Conservation (phyloP, 2,888 invertebrate species). For the Trichacis sp. region DNA sequence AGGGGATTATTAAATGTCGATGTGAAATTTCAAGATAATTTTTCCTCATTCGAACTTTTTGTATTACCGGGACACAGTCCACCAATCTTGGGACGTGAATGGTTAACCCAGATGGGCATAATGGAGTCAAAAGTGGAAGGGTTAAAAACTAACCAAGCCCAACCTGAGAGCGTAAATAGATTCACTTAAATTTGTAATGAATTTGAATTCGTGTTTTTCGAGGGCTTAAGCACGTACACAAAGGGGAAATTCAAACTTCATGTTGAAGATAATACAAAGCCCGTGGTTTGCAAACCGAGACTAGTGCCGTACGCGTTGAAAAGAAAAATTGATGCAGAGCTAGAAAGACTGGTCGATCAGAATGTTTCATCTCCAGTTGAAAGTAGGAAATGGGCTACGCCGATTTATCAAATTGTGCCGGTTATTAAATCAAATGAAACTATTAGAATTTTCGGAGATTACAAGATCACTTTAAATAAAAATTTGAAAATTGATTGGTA, state of each 20-base stretch:
- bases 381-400: constrained; percentile 52
- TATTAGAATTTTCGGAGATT: constrained; percentile 58
- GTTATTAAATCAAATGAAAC: constrained; percentile 55
- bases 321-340: constrained; percentile 43
- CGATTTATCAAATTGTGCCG: constrained; percentile 60
- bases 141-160: neutral
- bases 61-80: constrained; percentile 24
- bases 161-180: neutral
- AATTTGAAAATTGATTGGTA: constrained; percentile 45
- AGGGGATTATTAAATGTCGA: constrained; percentile 11
- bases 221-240: constrained; percentile 26
- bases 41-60: constrained; percentile 12
- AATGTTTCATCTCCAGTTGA: constrained; percentile 42
- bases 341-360: constrained; percentile 37
- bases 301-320: constrained; percentile 49
- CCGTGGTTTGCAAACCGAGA: constrained; percentile 36
- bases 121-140: neutral
- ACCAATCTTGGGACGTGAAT: constrained; percentile 30
- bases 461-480: constrained; percentile 55
- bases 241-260: constrained; percentile 20
- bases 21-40: neutral
- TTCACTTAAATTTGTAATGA: neutral
- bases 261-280: constrained; percentile 29
- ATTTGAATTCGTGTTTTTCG: constrained; percentile 16
- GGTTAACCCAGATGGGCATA: constrained; percentile 16